A percentile compares a stretch with the other conserved stretches of the same genome.
Evolutionary conservation across 1,140 invertebrate genomes (phyloP).

Genomic region (Myzus persicae): DNA sequence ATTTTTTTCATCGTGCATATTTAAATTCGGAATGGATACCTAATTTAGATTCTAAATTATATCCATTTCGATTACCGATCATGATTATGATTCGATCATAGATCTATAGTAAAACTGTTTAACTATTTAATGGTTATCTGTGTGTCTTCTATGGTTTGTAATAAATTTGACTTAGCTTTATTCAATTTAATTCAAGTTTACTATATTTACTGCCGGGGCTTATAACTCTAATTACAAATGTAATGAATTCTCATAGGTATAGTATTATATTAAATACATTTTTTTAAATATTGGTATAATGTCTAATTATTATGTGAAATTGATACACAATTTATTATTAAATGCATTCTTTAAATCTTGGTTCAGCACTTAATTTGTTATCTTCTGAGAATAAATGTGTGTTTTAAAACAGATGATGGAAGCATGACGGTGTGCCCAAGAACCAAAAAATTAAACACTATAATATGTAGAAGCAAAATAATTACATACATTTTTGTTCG

Average conservation of each 20-base stretch:
- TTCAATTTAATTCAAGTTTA: neutral
- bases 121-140: neutral
- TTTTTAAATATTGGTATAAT: neutral
- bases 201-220: neutral
- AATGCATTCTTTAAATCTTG: neutral
- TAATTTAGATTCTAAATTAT: neutral
- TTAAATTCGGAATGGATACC: too few relatives aligned
- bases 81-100: too few relatives aligned
- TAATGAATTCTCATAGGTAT: neutral
- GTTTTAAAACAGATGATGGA: neutral
- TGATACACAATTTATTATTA: neutral
- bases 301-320: neutral
- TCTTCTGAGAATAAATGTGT: neutral
- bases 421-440: constrained; percentile 9
- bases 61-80: neutral
- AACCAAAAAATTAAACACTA: constrained; percentile 7
- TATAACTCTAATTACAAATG: neutral
- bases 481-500: neutral
- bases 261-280: neutral
- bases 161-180: neutral
- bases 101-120: neutral
- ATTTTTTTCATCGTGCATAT: neutral
- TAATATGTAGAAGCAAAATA: neutral
- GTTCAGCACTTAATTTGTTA: neutral
- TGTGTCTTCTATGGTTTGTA: neutral